Evolutionary conservation across 2,797 vertebrate genomes (phyloP).

Genomic region (Tragopan temminckii): DNA sequence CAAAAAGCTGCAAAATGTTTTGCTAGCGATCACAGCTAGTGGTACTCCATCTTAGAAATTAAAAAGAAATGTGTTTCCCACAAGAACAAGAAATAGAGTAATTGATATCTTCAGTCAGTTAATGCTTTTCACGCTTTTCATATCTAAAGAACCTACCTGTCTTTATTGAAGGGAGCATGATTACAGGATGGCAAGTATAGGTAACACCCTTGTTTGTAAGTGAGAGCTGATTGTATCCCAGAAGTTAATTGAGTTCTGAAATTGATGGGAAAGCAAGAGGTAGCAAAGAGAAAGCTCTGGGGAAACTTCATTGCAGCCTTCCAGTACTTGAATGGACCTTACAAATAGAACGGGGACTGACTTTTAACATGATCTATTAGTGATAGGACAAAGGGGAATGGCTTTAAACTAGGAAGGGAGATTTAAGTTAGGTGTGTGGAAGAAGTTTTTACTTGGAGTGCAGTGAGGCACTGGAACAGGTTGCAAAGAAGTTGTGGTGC

Average conservation of each 20-base stretch:
- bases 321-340: too few species aligned
- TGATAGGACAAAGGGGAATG: too few species aligned
- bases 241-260: not conserved
- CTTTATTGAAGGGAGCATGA: not conserved
- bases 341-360: too few species aligned
- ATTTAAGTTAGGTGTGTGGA: too few species aligned
- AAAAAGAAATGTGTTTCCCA: not conserved
- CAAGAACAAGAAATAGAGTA: not conserved
- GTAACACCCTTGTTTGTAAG: not conserved
- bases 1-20: not conserved
- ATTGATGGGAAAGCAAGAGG: not conserved
- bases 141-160: not conserved
- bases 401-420: too few species aligned
- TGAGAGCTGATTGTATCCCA: rapidly evolving
- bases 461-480: too few species aligned
- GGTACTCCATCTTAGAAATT: not conserved
- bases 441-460: too few species aligned
- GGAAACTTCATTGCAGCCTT: too few species aligned
- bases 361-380: too few species aligned
- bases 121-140: not conserved
- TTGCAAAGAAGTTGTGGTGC: too few species aligned
- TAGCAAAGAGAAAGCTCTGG: not conserved
- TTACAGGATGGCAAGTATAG: not conserved
- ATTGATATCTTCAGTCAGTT: not conserved
- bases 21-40: not conserved